phyloP scores from a whole-genome alignment of 2,888 invertebrate species.

The Trachelus troglodyta region DNA sequence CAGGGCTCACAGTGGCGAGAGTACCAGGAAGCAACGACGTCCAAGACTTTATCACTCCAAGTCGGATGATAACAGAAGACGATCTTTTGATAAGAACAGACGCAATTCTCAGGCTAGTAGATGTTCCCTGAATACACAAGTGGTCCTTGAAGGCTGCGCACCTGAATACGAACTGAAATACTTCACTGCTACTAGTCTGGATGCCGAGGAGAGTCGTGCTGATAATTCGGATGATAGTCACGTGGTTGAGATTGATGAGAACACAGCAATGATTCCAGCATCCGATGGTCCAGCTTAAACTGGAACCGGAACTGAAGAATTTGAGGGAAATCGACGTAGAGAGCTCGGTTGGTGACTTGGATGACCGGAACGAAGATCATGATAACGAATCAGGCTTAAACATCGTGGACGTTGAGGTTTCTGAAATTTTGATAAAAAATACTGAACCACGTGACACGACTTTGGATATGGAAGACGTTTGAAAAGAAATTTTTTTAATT shows the following conservation, averaged over 20 bases:
- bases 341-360: constrained; percentile 8
- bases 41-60: constrained; percentile 60
- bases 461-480: not conserved
- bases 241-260: constrained; percentile 49
- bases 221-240: constrained; percentile 52
- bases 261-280: constrained; percentile 31
- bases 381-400: not conserved
- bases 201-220: constrained; percentile 51
- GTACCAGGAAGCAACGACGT: constrained; percentile 46
- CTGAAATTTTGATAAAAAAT: not conserved
- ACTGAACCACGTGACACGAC: not conserved
- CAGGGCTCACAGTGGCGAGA: constrained; percentile 56
- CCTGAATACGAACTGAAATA: constrained; percentile 56
- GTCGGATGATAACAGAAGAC: constrained; percentile 58
- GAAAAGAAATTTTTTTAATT: not conserved
- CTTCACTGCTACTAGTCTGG: constrained; percentile 46
- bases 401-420: no score
- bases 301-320: constrained; percentile 60
- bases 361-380: not conserved
- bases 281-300: constrained; percentile 49
- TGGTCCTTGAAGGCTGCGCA: constrained; percentile 39
- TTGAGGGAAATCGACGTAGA: constrained; percentile 46
- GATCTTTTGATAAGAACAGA: constrained; percentile 57
- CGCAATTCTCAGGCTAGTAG: constrained; percentile 55
- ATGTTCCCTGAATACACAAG: constrained; percentile 48